phyloP scores from a whole-genome alignment of 2,888 invertebrate genomes.

The Heteropelma amictum region DNA sequence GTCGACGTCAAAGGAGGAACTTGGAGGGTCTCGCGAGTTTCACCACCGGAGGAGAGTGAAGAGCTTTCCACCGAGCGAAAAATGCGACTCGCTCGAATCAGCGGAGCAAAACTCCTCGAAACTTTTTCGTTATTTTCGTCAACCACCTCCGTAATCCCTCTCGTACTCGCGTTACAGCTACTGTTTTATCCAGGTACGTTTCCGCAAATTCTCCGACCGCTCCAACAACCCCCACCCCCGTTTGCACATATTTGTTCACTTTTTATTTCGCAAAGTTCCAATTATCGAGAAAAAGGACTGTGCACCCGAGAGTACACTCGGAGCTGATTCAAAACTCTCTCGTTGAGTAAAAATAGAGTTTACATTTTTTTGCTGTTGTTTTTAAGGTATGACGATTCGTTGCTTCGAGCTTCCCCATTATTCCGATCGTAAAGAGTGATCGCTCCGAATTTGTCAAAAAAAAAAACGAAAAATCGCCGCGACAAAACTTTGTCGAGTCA shows the following conservation, averaged over 20 bases:
- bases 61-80: conserved; percentile 48
- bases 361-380: no score
- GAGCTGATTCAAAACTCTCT: no score
- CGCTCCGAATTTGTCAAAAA: no score
- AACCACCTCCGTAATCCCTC: conserved; percentile 39
- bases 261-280: neutral
- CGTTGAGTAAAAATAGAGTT: no score
- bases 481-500: no score
- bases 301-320: no score
- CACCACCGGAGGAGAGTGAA: conserved; percentile 39
- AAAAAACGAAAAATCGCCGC: no score
- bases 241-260: neutral
- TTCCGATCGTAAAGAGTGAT: no score
- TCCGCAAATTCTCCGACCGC: no score
- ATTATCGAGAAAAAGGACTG: neutral
- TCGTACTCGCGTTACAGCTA: conserved; percentile 51
- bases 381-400: no score
- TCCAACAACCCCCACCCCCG: neutral
- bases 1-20: conserved; percentile 30
- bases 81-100: conserved; percentile 45
- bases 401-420: no score
- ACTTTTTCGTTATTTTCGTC: conserved; percentile 39
- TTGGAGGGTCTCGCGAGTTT: conserved; percentile 40
- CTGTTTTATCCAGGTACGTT: conserved; percentile 54
- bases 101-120: conserved; percentile 48